Percentiles rank a stretch among this genome's conserved stretches.
Evolutionary conservation across 2,888 invertebrate genomes (phyloP).

Genomic region (Neocrepidodera transversa): DNA sequence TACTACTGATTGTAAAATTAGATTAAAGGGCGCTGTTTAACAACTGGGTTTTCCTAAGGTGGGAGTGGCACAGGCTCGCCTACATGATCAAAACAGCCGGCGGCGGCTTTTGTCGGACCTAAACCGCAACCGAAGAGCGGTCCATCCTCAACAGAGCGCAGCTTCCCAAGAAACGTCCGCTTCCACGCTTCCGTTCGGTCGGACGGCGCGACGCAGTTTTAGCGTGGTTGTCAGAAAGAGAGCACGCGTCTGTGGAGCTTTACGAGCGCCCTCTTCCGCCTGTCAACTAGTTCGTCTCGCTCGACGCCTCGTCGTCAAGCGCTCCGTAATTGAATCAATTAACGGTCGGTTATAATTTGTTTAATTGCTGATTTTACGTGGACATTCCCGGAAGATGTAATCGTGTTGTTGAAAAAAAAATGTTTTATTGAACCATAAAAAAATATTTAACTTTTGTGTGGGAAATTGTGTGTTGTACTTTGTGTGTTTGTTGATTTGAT

Average conservation of each 20-base stretch:
- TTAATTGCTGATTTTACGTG: slow-evolving; percentile 21
- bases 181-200: not conserved
- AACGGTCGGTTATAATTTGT: slow-evolving; percentile 23
- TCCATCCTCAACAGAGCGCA: slow-evolving; percentile 10
- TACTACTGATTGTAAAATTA: too few species aligned
- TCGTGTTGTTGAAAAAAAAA: not conserved
- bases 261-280: slow-evolving; percentile 1
- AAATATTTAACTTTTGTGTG: not conserved
- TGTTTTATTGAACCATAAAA: not conserved
- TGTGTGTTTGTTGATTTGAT: slow-evolving; percentile 14
- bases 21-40: too few species aligned
- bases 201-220: slow-evolving; percentile 18
- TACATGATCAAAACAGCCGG: not conserved
- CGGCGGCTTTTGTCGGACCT: not conserved
- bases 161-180: slow-evolving; percentile 10
- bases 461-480: not conserved
- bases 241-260: not conserved
- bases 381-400: slow-evolving; percentile 13
- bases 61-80: not conserved
- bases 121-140: not conserved
- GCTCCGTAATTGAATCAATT: slow-evolving; percentile 25
- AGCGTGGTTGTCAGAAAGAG: slow-evolving; percentile 9
- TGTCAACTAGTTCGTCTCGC: not conserved
- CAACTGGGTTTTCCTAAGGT: not conserved
- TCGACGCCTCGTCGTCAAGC: slow-evolving; percentile 9